phyloP scores from a whole-genome alignment of 2,113 vertebrate genomes.

The Eclectus roratus region DNA sequence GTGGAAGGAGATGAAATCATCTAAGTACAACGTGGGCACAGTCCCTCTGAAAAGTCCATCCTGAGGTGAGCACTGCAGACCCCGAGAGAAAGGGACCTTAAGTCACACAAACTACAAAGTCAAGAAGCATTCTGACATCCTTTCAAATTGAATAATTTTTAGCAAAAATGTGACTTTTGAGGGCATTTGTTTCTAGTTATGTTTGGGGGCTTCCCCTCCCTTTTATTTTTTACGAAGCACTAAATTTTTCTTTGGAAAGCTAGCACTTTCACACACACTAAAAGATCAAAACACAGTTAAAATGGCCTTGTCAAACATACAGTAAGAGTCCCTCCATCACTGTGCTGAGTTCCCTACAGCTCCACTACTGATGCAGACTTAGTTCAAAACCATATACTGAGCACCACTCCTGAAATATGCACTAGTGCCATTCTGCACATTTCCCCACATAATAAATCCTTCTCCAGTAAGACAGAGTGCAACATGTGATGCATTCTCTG shows the following conservation, averaged over 20 bases:
- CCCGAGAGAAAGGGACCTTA: neutral
- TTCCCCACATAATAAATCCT: neutral
- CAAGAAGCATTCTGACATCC: neutral
- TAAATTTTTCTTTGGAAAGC: neutral
- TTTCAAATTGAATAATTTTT: neutral
- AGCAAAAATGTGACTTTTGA: neutral
- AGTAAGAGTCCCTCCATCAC: neutral
- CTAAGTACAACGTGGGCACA: fast-evolving
- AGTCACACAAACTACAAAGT: neutral
- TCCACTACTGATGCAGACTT: neutral
- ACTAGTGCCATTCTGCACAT: neutral
- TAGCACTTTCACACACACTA: neutral
- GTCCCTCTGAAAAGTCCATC: neutral
- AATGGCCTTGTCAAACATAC: neutral
- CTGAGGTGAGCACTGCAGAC: fast-evolving
- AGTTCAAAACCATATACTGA: neutral
- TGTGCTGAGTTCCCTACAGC: neutral
- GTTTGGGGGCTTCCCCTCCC: fast-evolving
- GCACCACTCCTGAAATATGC: neutral
- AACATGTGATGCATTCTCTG: neutral
- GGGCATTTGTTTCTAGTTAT: neutral
- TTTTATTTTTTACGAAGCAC: neutral
- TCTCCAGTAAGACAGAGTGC: neutral
- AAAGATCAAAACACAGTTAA: neutral
- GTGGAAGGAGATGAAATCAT: fast-evolving